Conservation (phyloP, 1,140 invertebrate species). For the Holcopasites calliopsidis region DNA sequence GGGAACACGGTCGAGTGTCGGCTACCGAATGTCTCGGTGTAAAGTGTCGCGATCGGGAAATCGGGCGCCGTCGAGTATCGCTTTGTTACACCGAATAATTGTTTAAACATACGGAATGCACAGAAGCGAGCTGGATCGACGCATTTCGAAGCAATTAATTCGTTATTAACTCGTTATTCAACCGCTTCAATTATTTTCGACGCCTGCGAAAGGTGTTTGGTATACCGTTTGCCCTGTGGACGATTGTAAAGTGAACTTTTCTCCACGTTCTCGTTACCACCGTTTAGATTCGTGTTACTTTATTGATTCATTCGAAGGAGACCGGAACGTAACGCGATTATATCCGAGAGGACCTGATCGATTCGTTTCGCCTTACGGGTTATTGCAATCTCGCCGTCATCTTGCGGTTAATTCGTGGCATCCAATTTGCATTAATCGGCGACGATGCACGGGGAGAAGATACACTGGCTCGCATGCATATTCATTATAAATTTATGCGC, state of each 20-base stretch:
- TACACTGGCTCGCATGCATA: conserved; percentile 23
- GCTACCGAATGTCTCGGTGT: not conserved
- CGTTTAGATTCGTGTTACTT: no score
- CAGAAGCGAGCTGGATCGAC: not conserved
- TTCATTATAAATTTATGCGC: conserved; percentile 15
- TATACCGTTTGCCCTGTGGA: no score
- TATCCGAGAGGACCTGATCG: no score
- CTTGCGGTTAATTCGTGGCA: conserved; percentile 31
- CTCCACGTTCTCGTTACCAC: no score
- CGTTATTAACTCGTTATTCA: not conserved
- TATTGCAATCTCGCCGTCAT: conserved; percentile 5
- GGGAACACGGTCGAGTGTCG: conserved; percentile 1
- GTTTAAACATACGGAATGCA: not conserved
- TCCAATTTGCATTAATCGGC: conserved; percentile 41
- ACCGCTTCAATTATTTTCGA: not conserved
- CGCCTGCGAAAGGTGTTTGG: no score
- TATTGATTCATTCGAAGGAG: no score
- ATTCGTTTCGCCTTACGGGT: no score
- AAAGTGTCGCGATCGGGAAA: conserved; percentile 18
- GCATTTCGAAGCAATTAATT: not conserved
- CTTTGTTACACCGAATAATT: not conserved
- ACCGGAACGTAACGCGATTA: no score
- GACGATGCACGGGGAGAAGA: not conserved
- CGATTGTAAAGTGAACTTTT: no score
- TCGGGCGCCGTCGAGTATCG: not conserved